phyloP scores from a whole-genome alignment of 2,113 vertebrate species.

The Phodopus roborovskii region DNA sequence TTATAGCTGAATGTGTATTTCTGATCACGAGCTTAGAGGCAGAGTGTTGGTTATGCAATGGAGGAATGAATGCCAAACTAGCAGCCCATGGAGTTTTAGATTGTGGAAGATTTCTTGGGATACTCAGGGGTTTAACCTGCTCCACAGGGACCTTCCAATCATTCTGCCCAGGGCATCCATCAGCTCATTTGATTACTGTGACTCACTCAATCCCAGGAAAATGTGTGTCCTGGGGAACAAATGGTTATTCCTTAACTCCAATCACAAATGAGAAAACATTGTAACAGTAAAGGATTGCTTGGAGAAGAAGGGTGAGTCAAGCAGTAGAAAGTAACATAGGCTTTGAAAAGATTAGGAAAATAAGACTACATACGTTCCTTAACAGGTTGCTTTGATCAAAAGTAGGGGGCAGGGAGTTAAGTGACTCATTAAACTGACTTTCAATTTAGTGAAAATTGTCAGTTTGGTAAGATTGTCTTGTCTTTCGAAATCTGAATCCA shows the following conservation, averaged over 20 bases:
- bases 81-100: constrained; percentile 62
- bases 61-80: constrained; percentile 23
- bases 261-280: constrained; percentile 72
- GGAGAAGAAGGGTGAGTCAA: constrained; percentile 47
- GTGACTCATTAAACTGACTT: constrained; percentile 62
- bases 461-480: constrained; percentile 50
- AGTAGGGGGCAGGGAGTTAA: constrained; percentile 56
- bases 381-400: constrained; percentile 72
- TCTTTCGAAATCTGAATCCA: constrained; percentile 23
- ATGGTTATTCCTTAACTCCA: constrained; percentile 75
- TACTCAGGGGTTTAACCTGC: constrained; percentile 67
- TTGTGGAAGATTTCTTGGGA: constrained; percentile 62
- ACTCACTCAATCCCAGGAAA: constrained; percentile 74
- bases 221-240: constrained; percentile 76
- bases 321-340: constrained; percentile 8
- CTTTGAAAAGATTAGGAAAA: constrained; percentile 63
- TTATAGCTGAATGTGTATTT: constrained; percentile 28
- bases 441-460: constrained; percentile 68
- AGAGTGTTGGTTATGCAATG: constrained; percentile 22
- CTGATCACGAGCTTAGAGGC: constrained; percentile 10
- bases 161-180: constrained; percentile 68
- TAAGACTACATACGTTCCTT: constrained; percentile 36
- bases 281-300: constrained; percentile 62
- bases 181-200: constrained; percentile 74
- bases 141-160: constrained; percentile 65